Conservation (phyloP, 2,113 vertebrate species). For the Eudyptes chrysolophus region DNA sequence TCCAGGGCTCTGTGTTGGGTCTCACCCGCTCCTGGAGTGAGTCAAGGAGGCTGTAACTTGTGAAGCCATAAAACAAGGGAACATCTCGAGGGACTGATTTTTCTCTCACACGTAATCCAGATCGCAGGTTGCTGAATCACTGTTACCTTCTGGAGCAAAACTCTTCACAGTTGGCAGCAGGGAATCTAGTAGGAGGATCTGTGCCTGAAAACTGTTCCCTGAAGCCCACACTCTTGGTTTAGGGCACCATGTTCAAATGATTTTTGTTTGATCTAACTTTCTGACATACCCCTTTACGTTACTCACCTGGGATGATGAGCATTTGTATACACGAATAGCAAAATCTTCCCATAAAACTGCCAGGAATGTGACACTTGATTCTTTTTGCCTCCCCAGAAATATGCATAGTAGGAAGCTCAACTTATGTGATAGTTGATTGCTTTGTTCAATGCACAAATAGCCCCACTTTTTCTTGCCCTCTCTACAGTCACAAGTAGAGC, state of each 20-base stretch:
- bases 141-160: constrained; percentile 24
- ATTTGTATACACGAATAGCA: background rate
- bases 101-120: background rate
- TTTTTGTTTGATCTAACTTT: background rate
- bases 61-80: background rate
- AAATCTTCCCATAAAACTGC: background rate
- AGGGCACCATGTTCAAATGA: background rate
- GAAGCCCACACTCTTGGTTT: background rate
- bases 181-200: constrained; percentile 3
- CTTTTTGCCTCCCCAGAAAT: background rate
- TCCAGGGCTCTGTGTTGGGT: background rate
- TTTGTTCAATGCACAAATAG: background rate
- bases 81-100: background rate
- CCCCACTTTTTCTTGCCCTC: background rate
- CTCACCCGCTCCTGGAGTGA: rapidly evolving
- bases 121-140: constrained; percentile 5
- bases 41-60: background rate
- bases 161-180: background rate
- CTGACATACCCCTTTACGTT: background rate
- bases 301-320: background rate
- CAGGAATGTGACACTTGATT: background rate
- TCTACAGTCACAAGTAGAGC: background rate
- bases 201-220: constrained; percentile 5
- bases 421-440: background rate
- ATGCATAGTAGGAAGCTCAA: rapidly evolving